Percentiles rank a stretch among this genome's conserved stretches.
phyloP scores from a whole-genome alignment of 2,888 invertebrate species.

The Idaea aversata region DNA sequence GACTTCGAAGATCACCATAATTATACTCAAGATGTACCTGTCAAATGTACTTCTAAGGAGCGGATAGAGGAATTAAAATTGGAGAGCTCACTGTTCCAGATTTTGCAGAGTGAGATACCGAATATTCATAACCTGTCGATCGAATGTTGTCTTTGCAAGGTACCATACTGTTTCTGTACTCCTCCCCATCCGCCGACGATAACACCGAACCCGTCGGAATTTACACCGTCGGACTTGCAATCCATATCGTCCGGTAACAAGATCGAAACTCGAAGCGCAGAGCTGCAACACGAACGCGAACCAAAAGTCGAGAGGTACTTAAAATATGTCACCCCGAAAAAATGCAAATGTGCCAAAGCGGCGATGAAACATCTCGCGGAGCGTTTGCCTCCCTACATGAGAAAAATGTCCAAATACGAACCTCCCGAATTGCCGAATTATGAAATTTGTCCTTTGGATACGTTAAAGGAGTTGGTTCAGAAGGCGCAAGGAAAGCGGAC shows the following conservation, averaged over 20 bases:
- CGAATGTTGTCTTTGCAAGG: slow-evolving; percentile 48
- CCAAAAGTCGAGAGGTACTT: slow-evolving; percentile 63
- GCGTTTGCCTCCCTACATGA: slow-evolving; percentile 66
- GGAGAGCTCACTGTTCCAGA: slow-evolving; percentile 63
- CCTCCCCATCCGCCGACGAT: slow-evolving; percentile 31
- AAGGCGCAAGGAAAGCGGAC: slow-evolving; percentile 37
- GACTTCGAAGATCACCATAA: slow-evolving; percentile 51
- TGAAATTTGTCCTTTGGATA: slow-evolving; percentile 46
- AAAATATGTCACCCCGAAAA: slow-evolving; percentile 44
- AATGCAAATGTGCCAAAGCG: slow-evolving; percentile 51
- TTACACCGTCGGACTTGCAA: slow-evolving; percentile 17
- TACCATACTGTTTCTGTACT: slow-evolving; percentile 54
- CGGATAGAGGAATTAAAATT: slow-evolving; percentile 26
- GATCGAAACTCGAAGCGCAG: slow-evolving; percentile 39
- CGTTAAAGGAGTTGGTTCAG: slow-evolving; percentile 49
- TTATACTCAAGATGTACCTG: slow-evolving; percentile 51
- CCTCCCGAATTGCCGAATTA: slow-evolving; percentile 55
- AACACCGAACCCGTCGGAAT: slow-evolving; percentile 7
- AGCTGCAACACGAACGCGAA: slow-evolving; percentile 52
- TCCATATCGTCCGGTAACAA: slow-evolving; percentile 36
- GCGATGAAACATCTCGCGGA: slow-evolving; percentile 59
- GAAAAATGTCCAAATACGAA: slow-evolving; percentile 49
- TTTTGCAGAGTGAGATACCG: slow-evolving; percentile 57
- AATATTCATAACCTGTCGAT: slow-evolving; percentile 45
- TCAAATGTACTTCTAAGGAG: slow-evolving; percentile 46